Evolutionary conservation across 2,797 vertebrate genomes (phyloP).

Genomic region (Fratercula arctica): DNA sequence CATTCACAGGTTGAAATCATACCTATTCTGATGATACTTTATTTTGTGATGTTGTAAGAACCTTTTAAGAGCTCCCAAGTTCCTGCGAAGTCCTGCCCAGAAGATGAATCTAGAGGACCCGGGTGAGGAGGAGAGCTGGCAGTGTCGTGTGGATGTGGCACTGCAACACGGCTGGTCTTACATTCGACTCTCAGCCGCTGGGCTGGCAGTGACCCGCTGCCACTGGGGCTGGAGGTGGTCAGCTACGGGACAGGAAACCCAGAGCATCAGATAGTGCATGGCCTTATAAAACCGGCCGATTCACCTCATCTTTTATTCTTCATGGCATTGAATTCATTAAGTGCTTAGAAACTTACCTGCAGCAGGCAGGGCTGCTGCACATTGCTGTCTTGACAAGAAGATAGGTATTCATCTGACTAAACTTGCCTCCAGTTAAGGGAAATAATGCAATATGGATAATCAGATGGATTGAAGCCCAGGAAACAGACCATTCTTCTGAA

Average conservation of each 20-base stretch:
- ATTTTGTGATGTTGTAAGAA: not conserved
- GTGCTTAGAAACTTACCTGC: not conserved
- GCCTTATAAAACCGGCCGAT: not conserved
- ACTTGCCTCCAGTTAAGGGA: not conserved
- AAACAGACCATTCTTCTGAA: not conserved
- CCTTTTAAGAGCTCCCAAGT: not conserved
- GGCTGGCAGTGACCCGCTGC: not conserved
- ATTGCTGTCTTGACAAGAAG: constrained; percentile 12
- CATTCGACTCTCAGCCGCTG: not conserved
- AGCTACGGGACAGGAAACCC: not conserved
- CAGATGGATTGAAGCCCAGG: not conserved
- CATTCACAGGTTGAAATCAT: not conserved
- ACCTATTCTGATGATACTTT: not conserved
- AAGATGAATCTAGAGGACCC: not conserved
- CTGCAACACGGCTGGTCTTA: not conserved
- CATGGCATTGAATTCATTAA: not conserved
- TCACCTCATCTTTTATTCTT: not conserved
- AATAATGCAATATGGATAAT: constrained; percentile 4
- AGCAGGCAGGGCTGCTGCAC: not conserved
- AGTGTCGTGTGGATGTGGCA: fast-evolving
- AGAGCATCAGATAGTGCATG: not conserved
- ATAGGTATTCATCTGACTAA: not conserved
- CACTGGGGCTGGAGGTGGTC: not conserved
- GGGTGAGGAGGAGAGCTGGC: not conserved
- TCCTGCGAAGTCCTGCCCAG: not conserved